A percentile compares a stretch with the other conserved stretches of the same genome.
Conservation (phyloP, 1,140 invertebrate genomes). For the Asobara japonica region DNA sequence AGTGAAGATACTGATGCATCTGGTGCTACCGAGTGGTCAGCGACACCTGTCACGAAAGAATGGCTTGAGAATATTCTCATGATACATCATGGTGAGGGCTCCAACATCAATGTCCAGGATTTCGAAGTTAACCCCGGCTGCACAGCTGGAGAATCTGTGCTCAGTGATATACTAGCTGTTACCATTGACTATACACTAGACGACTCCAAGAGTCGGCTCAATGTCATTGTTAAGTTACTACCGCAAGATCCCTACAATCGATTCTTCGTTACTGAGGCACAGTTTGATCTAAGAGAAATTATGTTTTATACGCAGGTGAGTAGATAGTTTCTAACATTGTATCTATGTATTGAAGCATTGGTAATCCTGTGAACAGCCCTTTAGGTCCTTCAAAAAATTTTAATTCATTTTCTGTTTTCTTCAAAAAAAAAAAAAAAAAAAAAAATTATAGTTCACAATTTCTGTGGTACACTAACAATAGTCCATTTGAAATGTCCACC, state of each 20-base stretch:
- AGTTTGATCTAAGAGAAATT: constrained; percentile 84
- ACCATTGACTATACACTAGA: constrained; percentile 65
- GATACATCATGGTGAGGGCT: constrained; percentile 64
- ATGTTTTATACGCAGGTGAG: constrained; percentile 82
- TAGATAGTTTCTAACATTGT: neutral
- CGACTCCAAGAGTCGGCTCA: constrained; percentile 58
- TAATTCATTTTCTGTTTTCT: too few relatives aligned
- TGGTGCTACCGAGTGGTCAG: constrained; percentile 63
- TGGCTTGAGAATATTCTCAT: constrained; percentile 71
- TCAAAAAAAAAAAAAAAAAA: too few relatives aligned
- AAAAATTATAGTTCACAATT: too few relatives aligned
- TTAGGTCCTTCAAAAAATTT: too few relatives aligned
- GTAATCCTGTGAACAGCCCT: too few relatives aligned
- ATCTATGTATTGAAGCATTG: too few relatives aligned
- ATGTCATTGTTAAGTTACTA: constrained; percentile 79
- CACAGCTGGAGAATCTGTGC: constrained; percentile 69
- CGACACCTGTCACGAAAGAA: constrained; percentile 70
- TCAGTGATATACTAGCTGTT: constrained; percentile 73
- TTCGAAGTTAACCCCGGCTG: constrained; percentile 68
- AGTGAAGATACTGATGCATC: constrained; percentile 64
- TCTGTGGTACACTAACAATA: too few relatives aligned
- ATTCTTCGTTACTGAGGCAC: constrained; percentile 81
- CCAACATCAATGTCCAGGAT: constrained; percentile 62
- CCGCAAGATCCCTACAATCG: constrained; percentile 79
- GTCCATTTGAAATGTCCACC: too few relatives aligned